A percentile compares a stretch with the other conserved stretches of the same genome.
These are phyloP conservation scores for Bradypus variegatus DNA, from an alignment of 2,797 vertebrate species.

Conservation along the genomic window DNA sequence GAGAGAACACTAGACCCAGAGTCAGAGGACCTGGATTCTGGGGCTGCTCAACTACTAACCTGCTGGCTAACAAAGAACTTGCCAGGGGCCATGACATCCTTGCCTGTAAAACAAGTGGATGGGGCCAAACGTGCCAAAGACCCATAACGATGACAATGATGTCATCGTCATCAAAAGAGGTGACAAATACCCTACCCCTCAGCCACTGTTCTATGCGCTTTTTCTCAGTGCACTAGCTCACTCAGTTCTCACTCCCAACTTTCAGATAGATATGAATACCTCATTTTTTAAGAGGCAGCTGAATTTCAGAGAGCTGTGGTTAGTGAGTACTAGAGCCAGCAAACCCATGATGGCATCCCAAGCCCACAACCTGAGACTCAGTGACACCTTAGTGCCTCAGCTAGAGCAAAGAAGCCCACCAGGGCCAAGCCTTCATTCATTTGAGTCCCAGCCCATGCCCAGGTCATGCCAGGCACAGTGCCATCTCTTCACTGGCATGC, in stretches of 20 bases:
- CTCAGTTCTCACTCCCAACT: not conserved
- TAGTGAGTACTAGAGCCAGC: not conserved
- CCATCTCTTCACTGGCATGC: not conserved
- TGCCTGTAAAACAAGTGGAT: not conserved
- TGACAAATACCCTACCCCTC: not conserved
- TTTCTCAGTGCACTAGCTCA: not conserved
- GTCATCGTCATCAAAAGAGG: not conserved
- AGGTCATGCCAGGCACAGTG: not conserved
- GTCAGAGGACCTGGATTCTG: not conserved
- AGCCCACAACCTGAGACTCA: not conserved
- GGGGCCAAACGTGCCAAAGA: not conserved
- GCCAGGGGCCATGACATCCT: not conserved
- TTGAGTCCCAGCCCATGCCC: too few relatives aligned
- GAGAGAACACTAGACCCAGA: not conserved
- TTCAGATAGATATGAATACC: not conserved
- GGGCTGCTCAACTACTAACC: not conserved
- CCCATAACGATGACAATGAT: not conserved
- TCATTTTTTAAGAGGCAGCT: not conserved
- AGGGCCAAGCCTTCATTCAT: not conserved
- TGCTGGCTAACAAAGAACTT: not conserved
- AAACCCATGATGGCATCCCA: not conserved
- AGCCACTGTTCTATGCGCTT: not conserved
- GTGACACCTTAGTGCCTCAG: accelerated
- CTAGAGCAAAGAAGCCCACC: not conserved
- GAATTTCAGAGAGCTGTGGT: not conserved